Evolutionary conservation across 1,140 invertebrate genomes (phyloP), one percentile per base, ranked within the genome.

Genomic region (Psilanteris sp.): DNA sequence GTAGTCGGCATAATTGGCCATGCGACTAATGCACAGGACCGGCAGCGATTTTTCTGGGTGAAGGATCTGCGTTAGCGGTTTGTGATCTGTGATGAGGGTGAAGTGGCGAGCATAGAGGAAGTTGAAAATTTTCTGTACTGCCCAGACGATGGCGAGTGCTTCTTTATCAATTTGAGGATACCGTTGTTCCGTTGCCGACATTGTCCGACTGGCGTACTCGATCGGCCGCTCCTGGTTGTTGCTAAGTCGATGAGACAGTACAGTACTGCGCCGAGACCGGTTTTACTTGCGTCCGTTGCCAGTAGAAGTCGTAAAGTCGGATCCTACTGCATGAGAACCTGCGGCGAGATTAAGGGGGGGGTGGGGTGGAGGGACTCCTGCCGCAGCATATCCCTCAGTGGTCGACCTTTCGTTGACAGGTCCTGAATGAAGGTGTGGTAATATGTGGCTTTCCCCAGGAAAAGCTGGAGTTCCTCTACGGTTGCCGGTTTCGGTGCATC

Each of bases 1-100:
- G 24, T 73, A 79, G 50, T 81, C 78, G 2, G 71, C 71, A 16
- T 79, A 81, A 37, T 81, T 81, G 3, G 74, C 77, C 73, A 78
- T 81, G 2, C 68, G 46, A 48, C n/a, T n/a, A n/a, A n/a, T n/a
- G n/a, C n/a, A n/a, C n/a, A n/a, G n/a, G n/a, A n/a, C n/a, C n/a
- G n/a, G n/a, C n/a, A n/a, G n/a, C n/a, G n/a, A n/a, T n/a, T n/a
- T n/a, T n/a, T n/a, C n/a, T n/a, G n/a, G n/a, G 24, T 68, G 75
- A 4, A 80, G 44, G 6, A 88, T 81, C 27, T 74, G 46, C 4
- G 81, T 70, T 11, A n/a, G n/a, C n/a, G n/a, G n/a, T n/a, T n/a
- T n/a, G n/a, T n/a, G n/a, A n/a, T n/a, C n/a, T n/a, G n/a, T n/a
- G n/a, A n/a, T n/a, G n/a, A 9, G 36, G 16, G 18, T 39, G 11